Conservation (phyloP, 2,888 invertebrate genomes). For the Bellardia bayeri region DNA sequence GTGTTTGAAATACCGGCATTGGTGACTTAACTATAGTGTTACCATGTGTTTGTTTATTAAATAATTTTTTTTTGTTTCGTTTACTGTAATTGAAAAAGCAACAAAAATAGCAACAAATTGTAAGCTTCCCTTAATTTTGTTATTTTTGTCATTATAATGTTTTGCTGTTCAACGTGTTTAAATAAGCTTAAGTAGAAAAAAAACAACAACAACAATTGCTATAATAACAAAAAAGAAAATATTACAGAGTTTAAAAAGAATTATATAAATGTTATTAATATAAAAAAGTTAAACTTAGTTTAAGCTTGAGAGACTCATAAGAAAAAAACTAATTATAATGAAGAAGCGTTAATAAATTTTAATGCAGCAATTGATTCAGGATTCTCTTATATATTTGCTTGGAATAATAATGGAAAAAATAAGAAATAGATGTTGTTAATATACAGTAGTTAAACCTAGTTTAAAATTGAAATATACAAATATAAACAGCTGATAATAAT, state of each 20-base stretch:
- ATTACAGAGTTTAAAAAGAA: conserved; percentile 21
- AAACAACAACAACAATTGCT: conserved; percentile 39
- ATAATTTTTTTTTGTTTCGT: conserved; percentile 2
- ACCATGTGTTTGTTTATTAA: conserved; percentile 40
- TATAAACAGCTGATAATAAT: no score
- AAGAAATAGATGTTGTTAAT: no score
- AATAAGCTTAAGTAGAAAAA: conserved; percentile 63
- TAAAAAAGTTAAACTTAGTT: not conserved
- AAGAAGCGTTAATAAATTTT: no score
- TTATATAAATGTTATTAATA: not conserved
- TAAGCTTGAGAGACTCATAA: not conserved
- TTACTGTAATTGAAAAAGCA: conserved; percentile 51
- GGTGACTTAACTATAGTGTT: conserved; percentile 27
- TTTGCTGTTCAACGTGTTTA: conserved; percentile 53
- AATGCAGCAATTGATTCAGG: no score
- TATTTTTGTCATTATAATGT: conserved; percentile 28
- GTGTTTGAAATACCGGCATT: conserved; percentile 19
- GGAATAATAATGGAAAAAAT: no score
- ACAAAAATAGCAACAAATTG: conserved; percentile 55
- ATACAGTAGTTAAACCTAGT: no score
- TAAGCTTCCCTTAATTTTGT: conserved; percentile 67
- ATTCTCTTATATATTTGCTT: no score
- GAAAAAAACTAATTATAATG: no score
- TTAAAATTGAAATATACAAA: no score
- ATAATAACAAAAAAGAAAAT: conserved; percentile 14